Evolutionary conservation across 2,888 invertebrate species (phyloP).

Genomic region (Loripinus fragilis): DNA sequence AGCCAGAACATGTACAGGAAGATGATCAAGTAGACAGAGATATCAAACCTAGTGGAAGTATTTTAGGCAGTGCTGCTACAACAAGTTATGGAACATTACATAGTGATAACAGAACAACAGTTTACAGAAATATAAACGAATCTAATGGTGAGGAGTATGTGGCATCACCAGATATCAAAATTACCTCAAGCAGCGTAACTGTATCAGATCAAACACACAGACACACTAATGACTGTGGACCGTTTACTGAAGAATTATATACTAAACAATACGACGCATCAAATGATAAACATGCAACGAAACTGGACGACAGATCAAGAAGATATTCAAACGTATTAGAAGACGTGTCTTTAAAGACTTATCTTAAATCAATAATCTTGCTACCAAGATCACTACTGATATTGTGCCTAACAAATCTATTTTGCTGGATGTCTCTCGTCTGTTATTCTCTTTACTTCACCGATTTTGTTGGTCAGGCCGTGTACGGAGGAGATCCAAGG

Average conservation of each 20-base stretch:
- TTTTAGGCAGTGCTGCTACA: background rate
- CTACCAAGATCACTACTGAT: constrained; percentile 94
- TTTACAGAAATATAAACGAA: no score
- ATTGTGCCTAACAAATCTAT: constrained; percentile 95
- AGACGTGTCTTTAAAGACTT: constrained; percentile 87
- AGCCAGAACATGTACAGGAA: constrained; percentile 2
- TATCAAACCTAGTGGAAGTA: background rate
- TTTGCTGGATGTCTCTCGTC: constrained; percentile 99
- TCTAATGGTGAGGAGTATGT: background rate
- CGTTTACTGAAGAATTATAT: no score
- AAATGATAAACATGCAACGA: background rate
- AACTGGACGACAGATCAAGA: no score
- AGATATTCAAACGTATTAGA: constrained; percentile 48
- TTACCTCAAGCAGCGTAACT: no score
- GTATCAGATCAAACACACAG: no score
- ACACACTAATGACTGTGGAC: no score
- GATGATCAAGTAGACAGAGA: background rate
- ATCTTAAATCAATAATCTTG: constrained; percentile 93
- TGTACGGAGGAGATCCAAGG: constrained; percentile 92
- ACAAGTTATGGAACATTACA: background rate
- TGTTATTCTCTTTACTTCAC: constrained; percentile 98
- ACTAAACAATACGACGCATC: background rate
- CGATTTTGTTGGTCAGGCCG: constrained; percentile 94
- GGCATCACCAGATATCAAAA: no score
- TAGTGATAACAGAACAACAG: background rate